Conservation (phyloP, 2,797 vertebrate species). For the Scomberomorus guttatus region DNA sequence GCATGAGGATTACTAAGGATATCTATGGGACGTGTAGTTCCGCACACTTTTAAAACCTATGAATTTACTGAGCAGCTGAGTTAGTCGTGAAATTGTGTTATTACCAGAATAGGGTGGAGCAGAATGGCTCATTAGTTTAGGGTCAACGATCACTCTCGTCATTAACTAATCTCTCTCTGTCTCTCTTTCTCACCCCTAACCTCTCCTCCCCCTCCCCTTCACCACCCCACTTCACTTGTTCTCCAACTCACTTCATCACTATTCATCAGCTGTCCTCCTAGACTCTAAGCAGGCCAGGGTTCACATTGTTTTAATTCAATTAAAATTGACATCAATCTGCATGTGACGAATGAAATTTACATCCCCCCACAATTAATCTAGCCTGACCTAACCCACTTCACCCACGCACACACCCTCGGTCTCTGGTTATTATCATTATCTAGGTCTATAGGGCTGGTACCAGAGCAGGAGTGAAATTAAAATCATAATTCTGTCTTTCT, state of each 20-base stretch:
- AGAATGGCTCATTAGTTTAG: constrained; percentile 71
- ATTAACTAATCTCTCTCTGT: constrained; percentile 69
- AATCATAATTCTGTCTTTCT: constrained; percentile 66
- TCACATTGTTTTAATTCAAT: constrained; percentile 85
- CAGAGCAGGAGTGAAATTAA: constrained; percentile 59
- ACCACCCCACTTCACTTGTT: constrained; percentile 35
- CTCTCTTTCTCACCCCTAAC: constrained; percentile 45
- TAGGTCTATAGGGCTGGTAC: constrained; percentile 39
- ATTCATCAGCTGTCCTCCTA: constrained; percentile 76
- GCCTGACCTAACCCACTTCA: constrained; percentile 66
- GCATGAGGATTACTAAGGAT: not conserved
- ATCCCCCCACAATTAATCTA: constrained; percentile 81
- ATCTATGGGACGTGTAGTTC: not conserved
- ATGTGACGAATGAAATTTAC: constrained; percentile 84
- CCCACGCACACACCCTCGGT: constrained; percentile 56
- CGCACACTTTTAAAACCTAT: constrained; percentile 23
- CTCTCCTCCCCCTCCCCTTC: constrained; percentile 4
- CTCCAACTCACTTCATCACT: constrained; percentile 71
- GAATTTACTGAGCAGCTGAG: constrained; percentile 37
- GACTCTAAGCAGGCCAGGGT: constrained; percentile 72
- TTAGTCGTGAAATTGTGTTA: constrained; percentile 44
- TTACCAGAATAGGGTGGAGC: constrained; percentile 36
- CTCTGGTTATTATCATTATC: constrained; percentile 72
- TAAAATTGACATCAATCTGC: constrained; percentile 84
- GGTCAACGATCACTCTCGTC: constrained; percentile 73